Percentiles rank a stretch among this genome's conserved stretches.
These are phyloP conservation scores for Channa striata DNA, from an alignment of 2,797 vertebrate species.

Conservation along the genomic window DNA sequence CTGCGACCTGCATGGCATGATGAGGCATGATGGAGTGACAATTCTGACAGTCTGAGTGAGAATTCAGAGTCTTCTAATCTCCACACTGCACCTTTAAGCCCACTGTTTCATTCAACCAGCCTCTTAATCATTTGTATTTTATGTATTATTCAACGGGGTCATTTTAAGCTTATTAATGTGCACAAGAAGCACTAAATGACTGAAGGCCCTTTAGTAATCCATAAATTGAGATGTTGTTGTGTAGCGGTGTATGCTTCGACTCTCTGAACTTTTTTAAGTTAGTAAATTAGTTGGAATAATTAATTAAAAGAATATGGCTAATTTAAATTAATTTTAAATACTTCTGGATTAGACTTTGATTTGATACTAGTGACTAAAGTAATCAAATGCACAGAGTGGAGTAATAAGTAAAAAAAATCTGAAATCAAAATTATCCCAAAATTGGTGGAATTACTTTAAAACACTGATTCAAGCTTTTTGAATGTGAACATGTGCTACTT, in stretches of 20 bases:
- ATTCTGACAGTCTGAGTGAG: conserved; percentile 62
- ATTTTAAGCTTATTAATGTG: conserved; percentile 26
- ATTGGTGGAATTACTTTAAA: background rate
- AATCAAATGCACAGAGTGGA: background rate
- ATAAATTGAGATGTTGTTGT: background rate
- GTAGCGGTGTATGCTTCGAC: background rate
- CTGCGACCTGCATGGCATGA: conserved; percentile 76
- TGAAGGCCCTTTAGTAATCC: background rate
- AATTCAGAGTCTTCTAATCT: conserved; percentile 32
- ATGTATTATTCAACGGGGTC: background rate
- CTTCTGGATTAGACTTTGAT: background rate
- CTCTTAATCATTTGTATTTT: conserved; percentile 1
- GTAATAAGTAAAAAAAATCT: background rate
- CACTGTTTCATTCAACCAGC: conserved; percentile 26
- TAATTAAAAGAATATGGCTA: no score
- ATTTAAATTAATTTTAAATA: background rate
- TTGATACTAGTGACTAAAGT: background rate
- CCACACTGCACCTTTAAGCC: conserved; percentile 6
- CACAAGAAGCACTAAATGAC: conserved; percentile 2
- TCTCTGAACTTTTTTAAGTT: background rate
- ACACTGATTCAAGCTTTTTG: background rate
- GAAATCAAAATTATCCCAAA: no score
- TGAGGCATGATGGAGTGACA: conserved; percentile 65
- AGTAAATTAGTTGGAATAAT: background rate
- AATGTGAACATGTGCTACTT: background rate